phyloP scores from a whole-genome alignment of 2,888 invertebrate genomes.

The Mythimna albipuncta region DNA sequence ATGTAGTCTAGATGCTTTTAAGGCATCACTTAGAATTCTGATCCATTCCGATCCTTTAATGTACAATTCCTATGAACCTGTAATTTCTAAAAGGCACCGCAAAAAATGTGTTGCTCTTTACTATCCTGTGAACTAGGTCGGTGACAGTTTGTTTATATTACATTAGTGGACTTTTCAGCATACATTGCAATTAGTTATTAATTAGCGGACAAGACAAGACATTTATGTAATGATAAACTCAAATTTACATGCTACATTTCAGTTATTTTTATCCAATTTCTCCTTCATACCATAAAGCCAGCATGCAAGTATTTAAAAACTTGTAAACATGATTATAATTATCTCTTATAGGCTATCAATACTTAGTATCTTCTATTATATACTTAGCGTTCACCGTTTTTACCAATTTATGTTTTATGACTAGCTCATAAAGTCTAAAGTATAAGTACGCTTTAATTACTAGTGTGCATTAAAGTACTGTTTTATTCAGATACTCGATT shows the following conservation, averaged over 20 bases:
- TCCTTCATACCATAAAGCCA: background rate
- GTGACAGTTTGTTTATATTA: background rate
- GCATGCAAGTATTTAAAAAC: constrained; percentile 16
- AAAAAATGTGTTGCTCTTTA: constrained; percentile 16
- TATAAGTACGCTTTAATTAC: constrained; percentile 27
- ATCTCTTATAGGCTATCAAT: constrained; percentile 21
- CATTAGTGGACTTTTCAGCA: background rate
- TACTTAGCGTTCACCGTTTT: constrained; percentile 30
- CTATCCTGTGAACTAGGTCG: constrained; percentile 20
- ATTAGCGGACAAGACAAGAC: background rate
- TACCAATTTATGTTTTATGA: constrained; percentile 43
- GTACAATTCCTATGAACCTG: background rate
- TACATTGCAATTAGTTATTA: background rate
- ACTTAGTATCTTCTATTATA: constrained; percentile 2
- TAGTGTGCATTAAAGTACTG: constrained; percentile 28
- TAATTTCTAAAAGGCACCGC: background rate
- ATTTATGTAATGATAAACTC: background rate
- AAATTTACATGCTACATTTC: no score
- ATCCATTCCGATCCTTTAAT: constrained; percentile 21
- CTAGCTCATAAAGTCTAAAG: constrained; percentile 32
- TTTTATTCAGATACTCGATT: constrained; percentile 49
- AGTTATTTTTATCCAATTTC: background rate
- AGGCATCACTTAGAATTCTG: constrained; percentile 21
- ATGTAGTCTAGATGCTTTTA: constrained; percentile 32
- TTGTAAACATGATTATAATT: constrained; percentile 21